Conservation (phyloP, 2,797 vertebrate species). For the Smutsia temminckii region DNA sequence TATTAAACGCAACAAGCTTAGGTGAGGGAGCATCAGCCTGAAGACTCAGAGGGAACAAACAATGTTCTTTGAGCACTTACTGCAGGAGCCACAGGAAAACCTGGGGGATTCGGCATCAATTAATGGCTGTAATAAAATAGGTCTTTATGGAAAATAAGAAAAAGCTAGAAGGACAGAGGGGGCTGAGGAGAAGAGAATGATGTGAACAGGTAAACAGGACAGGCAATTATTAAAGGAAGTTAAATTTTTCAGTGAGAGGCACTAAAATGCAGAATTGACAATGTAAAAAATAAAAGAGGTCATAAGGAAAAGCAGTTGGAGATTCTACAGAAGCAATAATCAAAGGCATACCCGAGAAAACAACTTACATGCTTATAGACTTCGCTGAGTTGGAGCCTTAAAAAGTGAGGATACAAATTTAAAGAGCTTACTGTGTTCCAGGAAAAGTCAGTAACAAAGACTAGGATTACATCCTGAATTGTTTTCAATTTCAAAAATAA, state of each 20-base stretch:
- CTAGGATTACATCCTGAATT: not conserved
- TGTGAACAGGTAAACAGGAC: not conserved
- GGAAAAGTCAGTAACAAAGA: not conserved
- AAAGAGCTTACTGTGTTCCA: not conserved
- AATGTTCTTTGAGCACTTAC: not conserved
- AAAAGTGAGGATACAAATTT: constrained; percentile 9
- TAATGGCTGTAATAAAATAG: not conserved
- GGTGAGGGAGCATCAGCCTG: not conserved
- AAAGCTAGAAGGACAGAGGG: not conserved
- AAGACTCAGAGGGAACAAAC: not conserved
- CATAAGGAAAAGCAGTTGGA: not conserved
- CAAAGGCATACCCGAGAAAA: not conserved
- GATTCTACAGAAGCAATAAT: not conserved
- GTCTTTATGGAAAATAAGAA: not conserved
- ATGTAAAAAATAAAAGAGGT: not conserved
- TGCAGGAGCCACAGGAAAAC: not conserved
- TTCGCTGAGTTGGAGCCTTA: not conserved
- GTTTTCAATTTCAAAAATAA: constrained; percentile 23
- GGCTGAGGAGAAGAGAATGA: not conserved
- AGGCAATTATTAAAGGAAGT: not conserved
- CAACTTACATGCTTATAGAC: not conserved
- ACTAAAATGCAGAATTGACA: not conserved
- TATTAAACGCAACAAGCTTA: not conserved
- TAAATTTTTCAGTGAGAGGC: not conserved
- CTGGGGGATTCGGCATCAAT: not conserved